Conservation (phyloP, 1,140 invertebrate genomes). For the Zophobas morio region DNA sequence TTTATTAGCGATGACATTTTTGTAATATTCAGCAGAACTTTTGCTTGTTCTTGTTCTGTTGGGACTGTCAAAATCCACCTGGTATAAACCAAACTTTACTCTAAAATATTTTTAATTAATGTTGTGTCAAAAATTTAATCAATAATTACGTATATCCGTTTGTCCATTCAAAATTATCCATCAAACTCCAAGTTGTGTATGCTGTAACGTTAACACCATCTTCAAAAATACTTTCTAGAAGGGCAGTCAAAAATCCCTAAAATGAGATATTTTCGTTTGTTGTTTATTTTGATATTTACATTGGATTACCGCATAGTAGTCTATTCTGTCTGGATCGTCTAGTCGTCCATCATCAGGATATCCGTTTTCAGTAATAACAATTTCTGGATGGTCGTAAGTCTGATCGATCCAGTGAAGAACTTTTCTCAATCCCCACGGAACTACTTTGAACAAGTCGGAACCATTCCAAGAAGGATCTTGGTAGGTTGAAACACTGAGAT, state of each 20-base stretch:
- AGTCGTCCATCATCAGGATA: slow-evolving; percentile 69
- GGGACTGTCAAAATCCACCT: background rate
- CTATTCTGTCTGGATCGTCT: slow-evolving; percentile 69
- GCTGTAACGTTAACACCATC: slow-evolving; percentile 76
- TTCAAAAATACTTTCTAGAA: slow-evolving; percentile 75
- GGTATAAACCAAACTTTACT: slow-evolving; percentile 19
- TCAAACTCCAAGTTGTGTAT: slow-evolving; percentile 81
- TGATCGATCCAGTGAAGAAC: slow-evolving; percentile 78
- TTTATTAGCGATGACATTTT: background rate
- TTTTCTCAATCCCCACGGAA: slow-evolving; percentile 78
- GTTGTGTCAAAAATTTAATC: slow-evolving; percentile 79
- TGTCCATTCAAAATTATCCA: slow-evolving; percentile 88
- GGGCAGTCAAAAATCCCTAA: slow-evolving; percentile 74
- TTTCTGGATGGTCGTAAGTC: slow-evolving; percentile 76
- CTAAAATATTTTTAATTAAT: slow-evolving; percentile 78
- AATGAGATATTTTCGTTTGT: background rate
- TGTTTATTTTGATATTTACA: background rate
- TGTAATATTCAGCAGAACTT: background rate
- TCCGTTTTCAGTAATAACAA: slow-evolving; percentile 85
- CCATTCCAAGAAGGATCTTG: background rate
- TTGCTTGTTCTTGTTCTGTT: background rate
- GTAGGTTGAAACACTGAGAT: background rate
- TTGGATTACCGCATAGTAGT: slow-evolving; percentile 67
- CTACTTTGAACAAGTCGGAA: slow-evolving; percentile 60
- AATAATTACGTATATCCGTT: slow-evolving; percentile 79